Evolutionary conservation across 92 coral and sea anemone species (phyloP), one percentile per base, ranked within the genome.

Genomic region (Porites divaricata): DNA sequence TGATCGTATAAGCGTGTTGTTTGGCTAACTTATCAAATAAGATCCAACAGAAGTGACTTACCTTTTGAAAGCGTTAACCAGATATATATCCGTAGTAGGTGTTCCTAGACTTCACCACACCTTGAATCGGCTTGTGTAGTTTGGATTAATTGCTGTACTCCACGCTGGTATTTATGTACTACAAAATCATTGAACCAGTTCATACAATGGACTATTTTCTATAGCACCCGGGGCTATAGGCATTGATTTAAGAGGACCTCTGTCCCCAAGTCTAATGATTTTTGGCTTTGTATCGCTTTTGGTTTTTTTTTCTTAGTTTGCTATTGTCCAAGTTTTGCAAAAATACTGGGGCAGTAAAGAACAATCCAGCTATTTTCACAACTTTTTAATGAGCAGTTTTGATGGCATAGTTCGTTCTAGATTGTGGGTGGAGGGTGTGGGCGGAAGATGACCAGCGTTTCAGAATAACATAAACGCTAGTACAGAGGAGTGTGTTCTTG

Each of bases 191-290:
- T 66, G 71, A 66, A 66, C 12, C 71, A 66, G 71, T 66, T 66
- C 71, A 66, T 22, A 10, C 41, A 66, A 66, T 66, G 13, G 45
- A 66, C 13, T 66, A 66, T 66, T 66, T 66, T 66, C 71, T 22
- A 66, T 66, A 66, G n/a, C n/a, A 66, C 71, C 71, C 71, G n/a
- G n/a, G n/a, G n/a, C n/a, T n/a, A n/a, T 22, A 66, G 71, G 71
- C 71, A 66, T 23, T 66, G 48, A 66, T 66, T 23, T 65, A 11
- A 65, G 20, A 65, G 70, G 70, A 21, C 13, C 41, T 21, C 70
- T 65, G 48, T 66, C 45, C 71, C 71, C 71, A 66, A 66, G 45
- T 66, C 71, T 23, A 66, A 66, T 66, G 48, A 66, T n/a, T 66
- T 66, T 66, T 66, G 71, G 71, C 71, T 66, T 22, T 66, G 25